Percentiles rank a stretch among this genome's conserved stretches.
Conservation (phyloP, 1,140 invertebrate species). For the Drosophila ogumai region DNA sequence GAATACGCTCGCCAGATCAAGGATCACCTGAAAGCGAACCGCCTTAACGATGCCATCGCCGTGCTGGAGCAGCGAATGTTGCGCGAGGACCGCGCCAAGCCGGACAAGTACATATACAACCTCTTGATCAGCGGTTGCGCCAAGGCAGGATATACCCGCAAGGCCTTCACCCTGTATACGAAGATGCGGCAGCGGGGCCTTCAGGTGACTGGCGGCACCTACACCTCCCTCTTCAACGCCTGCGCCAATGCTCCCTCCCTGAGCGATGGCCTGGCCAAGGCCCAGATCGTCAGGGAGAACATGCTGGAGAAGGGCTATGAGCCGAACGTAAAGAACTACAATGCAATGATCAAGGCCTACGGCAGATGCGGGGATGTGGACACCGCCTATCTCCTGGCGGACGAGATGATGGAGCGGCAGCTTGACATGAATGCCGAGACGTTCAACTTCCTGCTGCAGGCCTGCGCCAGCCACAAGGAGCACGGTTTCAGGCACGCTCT, state of each 20-base stretch:
- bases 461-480: slow-evolving; percentile 91
- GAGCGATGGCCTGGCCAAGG: slow-evolving; percentile 88
- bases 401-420: slow-evolving; percentile 91
- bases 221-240: slow-evolving; percentile 94
- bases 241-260: slow-evolving; percentile 92
- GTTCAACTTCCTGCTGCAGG: slow-evolving; percentile 92
- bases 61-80: slow-evolving; percentile 91
- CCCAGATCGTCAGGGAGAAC: slow-evolving; percentile 88
- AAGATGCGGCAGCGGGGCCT: slow-evolving; percentile 92
- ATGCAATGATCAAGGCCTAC: slow-evolving; percentile 96
- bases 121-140: slow-evolving; percentile 93
- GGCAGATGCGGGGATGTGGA: slow-evolving; percentile 91
- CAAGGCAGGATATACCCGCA: slow-evolving; percentile 91
- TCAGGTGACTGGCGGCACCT: slow-evolving; percentile 89
- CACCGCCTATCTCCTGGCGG: slow-evolving; percentile 91
- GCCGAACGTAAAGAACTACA: slow-evolving; percentile 92
- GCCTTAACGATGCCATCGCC: slow-evolving; percentile 90
- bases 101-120: slow-evolving; percentile 92
- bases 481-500: slow-evolving; percentile 92
- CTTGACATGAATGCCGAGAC: slow-evolving; percentile 89
- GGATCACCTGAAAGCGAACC: slow-evolving; percentile 87
- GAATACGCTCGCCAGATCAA: slow-evolving; percentile 90
- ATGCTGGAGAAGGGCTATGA: slow-evolving; percentile 89
- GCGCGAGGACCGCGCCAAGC: slow-evolving; percentile 91
- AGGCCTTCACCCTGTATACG: slow-evolving; percentile 93